These are phyloP conservation scores for Gobionotothen gibberifrons DNA, from an alignment of 2,797 vertebrate genomes.

Conservation along the genomic window DNA sequence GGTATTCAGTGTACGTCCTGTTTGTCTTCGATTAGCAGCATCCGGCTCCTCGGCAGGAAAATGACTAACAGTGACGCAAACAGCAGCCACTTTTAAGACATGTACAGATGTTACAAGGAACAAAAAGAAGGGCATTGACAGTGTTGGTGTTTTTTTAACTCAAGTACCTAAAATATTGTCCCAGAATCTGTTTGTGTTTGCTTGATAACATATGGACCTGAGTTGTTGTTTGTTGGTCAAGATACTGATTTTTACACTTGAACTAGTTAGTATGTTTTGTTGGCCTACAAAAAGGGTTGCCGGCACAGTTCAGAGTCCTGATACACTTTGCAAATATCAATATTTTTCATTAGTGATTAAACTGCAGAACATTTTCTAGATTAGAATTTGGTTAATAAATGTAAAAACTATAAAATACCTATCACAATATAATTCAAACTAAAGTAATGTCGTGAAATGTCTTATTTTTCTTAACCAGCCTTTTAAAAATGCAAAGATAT, in stretches of 20 bases:
- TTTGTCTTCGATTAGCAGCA: constrained; percentile 7
- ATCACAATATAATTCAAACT: too few species aligned
- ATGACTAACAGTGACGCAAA: background rate
- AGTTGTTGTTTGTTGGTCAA: background rate
- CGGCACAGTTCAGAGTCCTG: background rate
- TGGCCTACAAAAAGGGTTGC: too few species aligned
- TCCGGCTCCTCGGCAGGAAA: constrained; percentile 13
- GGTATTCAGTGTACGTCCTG: constrained; percentile 28
- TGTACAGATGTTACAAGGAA: background rate
- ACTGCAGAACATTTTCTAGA: background rate
- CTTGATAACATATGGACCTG: background rate
- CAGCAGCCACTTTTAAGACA: background rate
- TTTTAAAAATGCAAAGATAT: background rate
- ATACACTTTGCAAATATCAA: background rate
- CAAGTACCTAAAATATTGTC: background rate
- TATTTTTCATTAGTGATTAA: background rate
- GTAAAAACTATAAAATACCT: background rate
- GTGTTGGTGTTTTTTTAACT: background rate
- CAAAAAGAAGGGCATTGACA: background rate
- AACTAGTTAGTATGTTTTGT: too few species aligned
- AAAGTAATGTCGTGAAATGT: background rate
- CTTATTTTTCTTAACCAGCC: background rate
- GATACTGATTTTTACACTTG: background rate
- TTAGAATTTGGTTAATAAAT: background rate
- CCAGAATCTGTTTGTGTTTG: background rate